phyloP scores from a whole-genome alignment of 2,113 vertebrate genomes.

The Aleadryas rufinucha region DNA sequence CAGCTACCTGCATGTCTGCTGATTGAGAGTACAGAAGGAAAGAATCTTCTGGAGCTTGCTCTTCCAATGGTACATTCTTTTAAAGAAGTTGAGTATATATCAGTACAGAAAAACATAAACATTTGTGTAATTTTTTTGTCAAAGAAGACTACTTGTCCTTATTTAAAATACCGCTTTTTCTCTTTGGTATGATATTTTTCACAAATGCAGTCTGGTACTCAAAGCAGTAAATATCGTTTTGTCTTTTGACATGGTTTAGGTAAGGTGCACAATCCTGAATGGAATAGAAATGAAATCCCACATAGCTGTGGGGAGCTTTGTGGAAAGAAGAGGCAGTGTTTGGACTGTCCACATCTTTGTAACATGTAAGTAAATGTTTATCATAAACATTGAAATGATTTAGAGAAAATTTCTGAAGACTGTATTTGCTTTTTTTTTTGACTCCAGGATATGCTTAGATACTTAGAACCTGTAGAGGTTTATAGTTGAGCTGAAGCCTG shows the following conservation, averaged over 20 bases:
- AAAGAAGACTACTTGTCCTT: background rate
- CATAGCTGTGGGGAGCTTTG: slow-evolving; percentile 98
- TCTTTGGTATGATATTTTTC: background rate
- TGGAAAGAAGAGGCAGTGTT: slow-evolving; percentile 88
- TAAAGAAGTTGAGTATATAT: background rate
- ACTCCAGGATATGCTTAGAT: background rate
- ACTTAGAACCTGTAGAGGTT: background rate
- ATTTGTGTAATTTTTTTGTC: background rate
- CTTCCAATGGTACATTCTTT: background rate
- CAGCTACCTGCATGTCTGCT: background rate
- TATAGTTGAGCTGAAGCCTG: background rate
- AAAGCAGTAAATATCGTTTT: background rate
- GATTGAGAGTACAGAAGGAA: background rate
- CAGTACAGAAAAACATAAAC: background rate
- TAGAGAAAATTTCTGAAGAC: background rate
- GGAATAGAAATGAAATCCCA: slow-evolving; percentile 96
- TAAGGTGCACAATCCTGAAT: slow-evolving; percentile 94
- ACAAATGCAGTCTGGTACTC: background rate
- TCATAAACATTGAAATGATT: background rate
- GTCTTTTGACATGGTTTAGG: slow-evolving; percentile 70
- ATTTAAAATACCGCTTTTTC: background rate
- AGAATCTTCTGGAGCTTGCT: background rate
- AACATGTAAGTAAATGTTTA: slow-evolving; percentile 87
- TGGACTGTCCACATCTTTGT: slow-evolving; percentile 92
- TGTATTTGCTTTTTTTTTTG: background rate